These are phyloP conservation scores for Drosophila fungiperda DNA, from an alignment of 2,888 invertebrate species.

Conservation along the genomic window DNA sequence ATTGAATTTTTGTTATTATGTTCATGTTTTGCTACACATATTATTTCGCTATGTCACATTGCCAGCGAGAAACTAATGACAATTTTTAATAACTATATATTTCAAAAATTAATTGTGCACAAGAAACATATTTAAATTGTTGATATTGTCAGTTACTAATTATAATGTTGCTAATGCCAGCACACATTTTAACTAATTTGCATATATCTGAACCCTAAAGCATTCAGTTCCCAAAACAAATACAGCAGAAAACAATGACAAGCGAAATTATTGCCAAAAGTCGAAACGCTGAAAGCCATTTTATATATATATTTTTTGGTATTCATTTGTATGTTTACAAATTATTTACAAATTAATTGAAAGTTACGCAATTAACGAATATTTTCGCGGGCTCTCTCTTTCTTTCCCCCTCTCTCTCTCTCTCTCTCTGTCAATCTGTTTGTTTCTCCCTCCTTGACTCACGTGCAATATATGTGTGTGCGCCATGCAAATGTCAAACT, in stretches of 20 bases:
- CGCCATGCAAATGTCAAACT: constrained; percentile 67
- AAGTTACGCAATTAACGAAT: constrained; percentile 59
- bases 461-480: constrained; percentile 22
- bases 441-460: background rate
- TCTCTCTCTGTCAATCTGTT: background rate
- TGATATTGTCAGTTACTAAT: constrained; percentile 20
- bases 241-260: constrained; percentile 24
- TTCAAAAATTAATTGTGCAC: background rate
- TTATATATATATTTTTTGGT: constrained; percentile 6
- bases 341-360: constrained; percentile 71
- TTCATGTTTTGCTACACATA: background rate
- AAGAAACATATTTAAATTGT: constrained; percentile 2
- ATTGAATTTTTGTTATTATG: too few species aligned
- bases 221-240: constrained; percentile 24
- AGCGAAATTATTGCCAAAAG: background rate
- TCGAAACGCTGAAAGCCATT: constrained; percentile 8
- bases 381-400: background rate
- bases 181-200: constrained; percentile 31
- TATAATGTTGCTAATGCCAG: constrained; percentile 11
- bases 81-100: background rate
- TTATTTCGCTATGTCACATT: background rate
- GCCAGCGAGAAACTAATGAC: background rate
- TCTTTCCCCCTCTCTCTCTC: background rate
- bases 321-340: constrained; percentile 49
- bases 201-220: constrained; percentile 14